These are phyloP conservation scores for Fragum sueziense DNA, from an alignment of 2,888 invertebrate species.

Conservation along the genomic window DNA sequence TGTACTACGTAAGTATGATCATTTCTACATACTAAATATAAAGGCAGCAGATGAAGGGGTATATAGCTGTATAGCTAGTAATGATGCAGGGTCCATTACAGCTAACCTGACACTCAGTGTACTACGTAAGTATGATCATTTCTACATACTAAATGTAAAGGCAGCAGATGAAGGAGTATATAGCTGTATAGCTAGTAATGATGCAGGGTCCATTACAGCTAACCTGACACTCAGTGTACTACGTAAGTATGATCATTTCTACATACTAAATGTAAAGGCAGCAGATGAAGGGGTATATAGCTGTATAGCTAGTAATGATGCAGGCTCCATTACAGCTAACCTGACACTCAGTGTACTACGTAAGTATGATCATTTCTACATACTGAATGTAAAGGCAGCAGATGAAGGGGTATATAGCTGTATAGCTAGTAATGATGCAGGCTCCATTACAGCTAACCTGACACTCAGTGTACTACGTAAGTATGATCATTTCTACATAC, in stretches of 20 bases:
- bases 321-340: conserved; percentile 93
- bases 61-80: conserved; percentile 96
- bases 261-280: conserved; percentile 94
- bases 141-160: conserved; percentile 96
- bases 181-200: conserved; percentile 95
- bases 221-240: conserved; percentile 93
- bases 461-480: conserved; percentile 89
- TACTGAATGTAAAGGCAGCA: conserved; percentile 92
- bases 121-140: conserved; percentile 88
- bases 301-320: conserved; percentile 95
- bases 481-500: conserved; percentile 93
- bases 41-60: conserved; percentile 94
- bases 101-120: conserved; percentile 94
- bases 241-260: conserved; percentile 89
- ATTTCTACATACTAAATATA: conserved; percentile 95
- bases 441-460: conserved; percentile 92
- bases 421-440: conserved; percentile 95
- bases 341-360: conserved; percentile 90
- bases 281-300: conserved; percentile 96
- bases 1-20: conserved; percentile 88
- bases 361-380: conserved; percentile 91
- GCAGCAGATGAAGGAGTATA: conserved; percentile 95
- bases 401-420: conserved; percentile 97
- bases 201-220: conserved; percentile 92
- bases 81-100: conserved; percentile 92